These are phyloP conservation scores for Catharus minimus DNA, from an alignment of 2,113 vertebrate genomes.

Conservation along the genomic window DNA sequence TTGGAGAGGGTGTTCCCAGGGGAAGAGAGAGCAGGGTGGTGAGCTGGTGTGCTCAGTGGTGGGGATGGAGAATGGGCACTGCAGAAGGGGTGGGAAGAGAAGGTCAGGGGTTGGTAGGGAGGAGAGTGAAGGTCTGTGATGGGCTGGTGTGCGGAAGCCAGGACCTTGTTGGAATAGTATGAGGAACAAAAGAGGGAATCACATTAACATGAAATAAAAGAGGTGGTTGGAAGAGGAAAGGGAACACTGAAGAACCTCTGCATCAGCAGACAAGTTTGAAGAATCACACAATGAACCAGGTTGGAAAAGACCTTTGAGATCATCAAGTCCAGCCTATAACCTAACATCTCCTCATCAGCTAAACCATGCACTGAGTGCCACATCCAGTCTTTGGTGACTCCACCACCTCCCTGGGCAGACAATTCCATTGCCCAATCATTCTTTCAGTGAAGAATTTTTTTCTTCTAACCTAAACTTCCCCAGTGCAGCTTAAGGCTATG, in stretches of 20 bases:
- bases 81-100: background rate
- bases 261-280: background rate
- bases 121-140: background rate
- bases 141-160: background rate
- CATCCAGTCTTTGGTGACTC: background rate
- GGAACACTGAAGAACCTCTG: background rate
- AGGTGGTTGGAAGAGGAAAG: background rate
- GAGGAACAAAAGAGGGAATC: background rate
- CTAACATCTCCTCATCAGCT: background rate
- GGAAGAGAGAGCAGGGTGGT: background rate
- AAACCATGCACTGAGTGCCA: background rate
- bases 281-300: background rate
- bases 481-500: background rate
- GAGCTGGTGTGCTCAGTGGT: background rate
- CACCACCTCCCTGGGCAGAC: too few species aligned
- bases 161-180: background rate
- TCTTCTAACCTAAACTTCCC: background rate
- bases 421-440: background rate
- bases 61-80: background rate
- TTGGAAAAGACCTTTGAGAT: background rate
- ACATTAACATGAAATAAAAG: background rate
- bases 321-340: background rate
- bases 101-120: accelerated
- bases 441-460: background rate
- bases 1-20: background rate